These are phyloP conservation scores for Dromococcyx pavoninus DNA, from an alignment of 2,797 vertebrate genomes.

Conservation along the genomic window DNA sequence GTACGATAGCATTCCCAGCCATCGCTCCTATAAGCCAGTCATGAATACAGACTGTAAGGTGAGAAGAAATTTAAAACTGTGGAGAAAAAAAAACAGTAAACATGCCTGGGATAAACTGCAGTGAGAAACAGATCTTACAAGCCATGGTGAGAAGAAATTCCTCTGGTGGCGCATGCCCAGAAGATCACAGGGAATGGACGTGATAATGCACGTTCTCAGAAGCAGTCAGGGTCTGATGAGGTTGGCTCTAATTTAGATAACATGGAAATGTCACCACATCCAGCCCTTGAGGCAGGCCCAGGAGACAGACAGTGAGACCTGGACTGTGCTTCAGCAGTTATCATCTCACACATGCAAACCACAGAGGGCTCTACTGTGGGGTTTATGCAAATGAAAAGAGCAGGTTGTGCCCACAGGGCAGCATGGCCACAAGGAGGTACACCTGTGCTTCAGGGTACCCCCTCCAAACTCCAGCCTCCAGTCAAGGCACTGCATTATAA, in stretches of 20 bases:
- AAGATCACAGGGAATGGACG: fast-evolving
- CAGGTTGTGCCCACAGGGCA: neutral
- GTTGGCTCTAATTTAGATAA: neutral
- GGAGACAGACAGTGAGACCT: neutral
- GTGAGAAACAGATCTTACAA: neutral
- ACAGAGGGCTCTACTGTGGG: neutral
- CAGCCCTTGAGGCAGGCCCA: neutral
- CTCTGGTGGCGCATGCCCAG: fast-evolving
- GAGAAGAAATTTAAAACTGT: neutral
- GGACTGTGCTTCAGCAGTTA: neutral
- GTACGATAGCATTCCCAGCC: neutral
- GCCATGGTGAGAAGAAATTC: neutral
- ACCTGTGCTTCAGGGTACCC: fast-evolving
- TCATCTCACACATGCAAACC: neutral
- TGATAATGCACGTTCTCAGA: neutral
- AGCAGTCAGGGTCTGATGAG: neutral
- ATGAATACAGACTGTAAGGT: neutral
- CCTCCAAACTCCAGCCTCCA: neutral
- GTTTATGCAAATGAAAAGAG: neutral
- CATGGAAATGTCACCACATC: neutral
- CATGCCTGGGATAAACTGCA: neutral
- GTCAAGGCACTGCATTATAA: neutral
- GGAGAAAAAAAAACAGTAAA: neutral
- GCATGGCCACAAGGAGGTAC: neutral
- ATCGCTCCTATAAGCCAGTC: neutral